A percentile compares a stretch with the other conserved stretches of the same genome.
These are phyloP conservation scores for Ditylenchus weischeri DNA, from an alignment of 2,888 invertebrate species.

Conservation along the genomic window DNA sequence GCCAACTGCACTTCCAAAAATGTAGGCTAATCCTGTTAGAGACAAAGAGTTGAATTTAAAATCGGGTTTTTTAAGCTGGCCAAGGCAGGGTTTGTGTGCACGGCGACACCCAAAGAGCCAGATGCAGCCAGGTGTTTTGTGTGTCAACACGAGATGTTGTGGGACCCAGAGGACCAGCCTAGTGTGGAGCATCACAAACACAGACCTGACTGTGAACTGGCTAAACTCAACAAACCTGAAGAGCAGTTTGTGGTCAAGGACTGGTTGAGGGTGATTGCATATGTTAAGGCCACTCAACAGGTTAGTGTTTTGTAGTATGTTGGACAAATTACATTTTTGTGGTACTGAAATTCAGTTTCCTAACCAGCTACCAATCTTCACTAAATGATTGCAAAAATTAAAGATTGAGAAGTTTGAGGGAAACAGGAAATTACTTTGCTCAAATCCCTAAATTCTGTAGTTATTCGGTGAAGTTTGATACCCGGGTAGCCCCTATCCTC, in stretches of 20 bases:
- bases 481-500: too few species aligned
- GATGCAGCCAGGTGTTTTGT: constrained; percentile 24
- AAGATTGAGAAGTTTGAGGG: too few species aligned
- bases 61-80: constrained; percentile 21
- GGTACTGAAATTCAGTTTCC: too few species aligned
- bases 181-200: constrained; percentile 23
- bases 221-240: constrained; percentile 22
- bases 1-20: constrained; percentile 17
- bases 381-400: too few species aligned
- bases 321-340: too few species aligned
- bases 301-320: constrained; percentile 7
- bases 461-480: too few species aligned
- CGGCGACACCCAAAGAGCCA: constrained; percentile 8
- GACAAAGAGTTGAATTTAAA: not conserved
- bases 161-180: constrained; percentile 26
- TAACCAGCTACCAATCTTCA: too few species aligned
- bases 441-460: too few species aligned
- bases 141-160: constrained; percentile 22
- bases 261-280: constrained; percentile 14
- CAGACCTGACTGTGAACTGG: constrained; percentile 25
- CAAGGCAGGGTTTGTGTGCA: constrained; percentile 24
- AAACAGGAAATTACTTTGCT: too few species aligned
- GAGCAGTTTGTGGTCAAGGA: constrained; percentile 22
- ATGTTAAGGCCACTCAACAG: constrained; percentile 14
- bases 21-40: not conserved